A percentile compares a stretch with the other conserved stretches of the same genome.
These are phyloP conservation scores for Genyomyrus donnyi DNA, from an alignment of 2,113 vertebrate species.

Conservation along the genomic window DNA sequence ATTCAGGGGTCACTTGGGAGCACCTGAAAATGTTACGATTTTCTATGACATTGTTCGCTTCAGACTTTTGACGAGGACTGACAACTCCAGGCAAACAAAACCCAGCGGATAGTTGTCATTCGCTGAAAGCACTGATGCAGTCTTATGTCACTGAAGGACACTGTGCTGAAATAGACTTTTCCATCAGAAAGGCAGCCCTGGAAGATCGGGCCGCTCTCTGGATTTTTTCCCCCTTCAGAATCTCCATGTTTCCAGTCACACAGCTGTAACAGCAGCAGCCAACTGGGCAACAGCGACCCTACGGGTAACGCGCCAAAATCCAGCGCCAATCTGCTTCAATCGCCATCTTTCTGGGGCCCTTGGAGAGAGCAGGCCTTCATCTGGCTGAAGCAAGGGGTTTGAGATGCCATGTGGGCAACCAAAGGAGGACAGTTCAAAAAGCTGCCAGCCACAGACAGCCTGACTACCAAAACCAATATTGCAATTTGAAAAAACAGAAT, in stretches of 20 bases:
- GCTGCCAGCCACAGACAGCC: background rate
- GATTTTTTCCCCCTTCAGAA: background rate
- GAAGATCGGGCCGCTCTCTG: background rate
- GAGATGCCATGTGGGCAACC: background rate
- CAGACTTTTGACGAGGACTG: background rate
- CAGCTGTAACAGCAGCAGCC: constrained; percentile 13
- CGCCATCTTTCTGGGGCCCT: background rate
- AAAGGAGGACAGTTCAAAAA: background rate
- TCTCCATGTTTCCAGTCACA: constrained; percentile 24
- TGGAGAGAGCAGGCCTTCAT: background rate
- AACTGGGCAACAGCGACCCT: background rate
- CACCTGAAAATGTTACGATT: background rate
- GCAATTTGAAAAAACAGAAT: background rate
- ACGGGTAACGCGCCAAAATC: background rate
- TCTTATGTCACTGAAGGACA: background rate
- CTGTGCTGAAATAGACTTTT: background rate
- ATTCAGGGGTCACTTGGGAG: background rate
- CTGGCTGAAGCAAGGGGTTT: background rate
- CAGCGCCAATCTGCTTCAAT: background rate
- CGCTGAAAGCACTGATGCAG: background rate
- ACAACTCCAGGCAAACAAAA: background rate
- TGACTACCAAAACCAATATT: background rate
- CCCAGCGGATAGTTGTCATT: background rate
- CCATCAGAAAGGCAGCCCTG: background rate
- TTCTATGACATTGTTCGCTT: background rate